Evolutionary conservation across 2,797 vertebrate genomes (phyloP), one percentile per base, ranked within the genome.

Genomic region (Propithecus deckenii): DNA sequence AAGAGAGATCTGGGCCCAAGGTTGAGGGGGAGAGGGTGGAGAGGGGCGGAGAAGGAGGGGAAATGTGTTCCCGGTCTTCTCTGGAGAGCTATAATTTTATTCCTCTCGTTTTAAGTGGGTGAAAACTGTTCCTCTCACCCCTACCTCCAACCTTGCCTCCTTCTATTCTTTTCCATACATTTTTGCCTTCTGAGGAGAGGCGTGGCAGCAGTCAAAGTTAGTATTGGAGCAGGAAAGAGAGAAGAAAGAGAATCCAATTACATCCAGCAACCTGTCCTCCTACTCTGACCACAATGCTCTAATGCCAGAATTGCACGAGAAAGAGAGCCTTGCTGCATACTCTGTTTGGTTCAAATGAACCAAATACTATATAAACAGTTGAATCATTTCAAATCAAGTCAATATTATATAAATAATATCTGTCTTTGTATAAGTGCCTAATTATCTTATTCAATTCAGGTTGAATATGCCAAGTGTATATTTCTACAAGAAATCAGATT

Each of bases 41-140:
- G 63, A 79, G 67, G 65, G 92, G 89, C 50, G 89, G 89, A 67
- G 78, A 65, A 59, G n/a, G 75, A 94, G 78, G 25, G 59, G 86
- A 91, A 95, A 72, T 57, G 86, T 84, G 94, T 72, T 69, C 71
- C 89, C 2, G 0, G 65, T 59, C 65, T 72, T 83, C 61, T 85
- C 79, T n/a, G 28, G 69, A 97, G 86, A 95, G 91, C 95, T 97
- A 38, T 96, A 93, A 96, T 97, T 97, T 95, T 67, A 93, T 93
- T 96, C 80, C 57, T 32, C 25, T 92, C 38, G 4, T 76, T 92
- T 72, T 50, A 65, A 94, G 71, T 74, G 93, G 85, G 52, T 86
- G n/a, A 93, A 83, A 55, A 91, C 22, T 50, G 15, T 32, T 91
- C 67, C 46, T 85, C 81, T 95, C 71, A 35, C 43, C 41, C 41